Percentiles rank a stretch among this genome's conserved stretches.
Evolutionary conservation across 1,140 invertebrate genomes (phyloP).

Genomic region (Phocides pigmalion): DNA sequence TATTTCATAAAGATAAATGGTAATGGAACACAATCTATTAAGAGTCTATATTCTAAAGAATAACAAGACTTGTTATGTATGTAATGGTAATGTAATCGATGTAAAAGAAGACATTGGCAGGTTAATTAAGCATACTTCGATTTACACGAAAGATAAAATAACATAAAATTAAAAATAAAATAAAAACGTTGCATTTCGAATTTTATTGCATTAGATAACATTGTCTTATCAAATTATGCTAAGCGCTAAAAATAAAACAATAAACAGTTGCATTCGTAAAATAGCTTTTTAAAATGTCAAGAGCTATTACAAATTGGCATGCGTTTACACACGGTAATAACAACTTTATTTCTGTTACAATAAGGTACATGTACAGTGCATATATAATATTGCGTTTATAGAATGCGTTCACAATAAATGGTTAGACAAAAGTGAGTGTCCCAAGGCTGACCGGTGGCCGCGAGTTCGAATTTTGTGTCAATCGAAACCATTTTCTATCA

Average conservation of each 20-base stretch:
- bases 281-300: not conserved
- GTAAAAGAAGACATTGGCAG: no score
- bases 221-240: not conserved
- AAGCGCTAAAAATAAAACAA: constrained; percentile 2
- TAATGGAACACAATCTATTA: no score
- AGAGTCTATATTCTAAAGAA: no score
- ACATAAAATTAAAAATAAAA: not conserved
- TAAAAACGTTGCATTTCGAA: not conserved
- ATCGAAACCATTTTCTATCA: constrained; percentile 50
- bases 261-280: not conserved
- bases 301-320: not conserved
- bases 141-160: no score
- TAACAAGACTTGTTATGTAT: no score
- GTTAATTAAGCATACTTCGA: no score
- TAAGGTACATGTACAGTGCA: not conserved
- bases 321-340: not conserved
- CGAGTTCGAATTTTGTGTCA: constrained; percentile 52
- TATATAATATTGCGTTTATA: not conserved
- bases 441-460: constrained; percentile 66
- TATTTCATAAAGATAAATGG: no score
- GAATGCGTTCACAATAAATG: constrained; percentile 30
- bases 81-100: no score
- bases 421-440: constrained; percentile 67
- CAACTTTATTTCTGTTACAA: not conserved
- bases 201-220: not conserved